Base-by-base conservation (phyloP, 2,888 invertebrate species). In the Flexamia atlantica region DNA sequence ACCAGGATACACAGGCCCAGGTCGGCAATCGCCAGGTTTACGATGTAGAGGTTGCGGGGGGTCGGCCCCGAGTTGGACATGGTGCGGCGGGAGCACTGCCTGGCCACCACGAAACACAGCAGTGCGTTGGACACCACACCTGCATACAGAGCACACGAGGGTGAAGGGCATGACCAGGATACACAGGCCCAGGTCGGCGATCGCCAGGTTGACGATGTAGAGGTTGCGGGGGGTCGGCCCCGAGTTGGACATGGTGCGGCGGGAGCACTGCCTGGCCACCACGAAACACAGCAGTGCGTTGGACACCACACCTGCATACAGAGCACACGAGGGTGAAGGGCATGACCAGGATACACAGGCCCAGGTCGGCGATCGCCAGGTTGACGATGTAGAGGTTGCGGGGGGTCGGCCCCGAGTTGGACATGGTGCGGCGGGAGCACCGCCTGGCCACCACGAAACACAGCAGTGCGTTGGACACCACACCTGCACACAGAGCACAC, bases 161-260 rank as follows among this genome's bases (percentile, higher is more conserved):
- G 93, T 93, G 86, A 93, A 92, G 3, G 93, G 93, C 89, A 93
- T 93, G 76, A 93, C 93, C 84, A 93, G 91, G 32, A 92, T 88
- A 88, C 93, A 93, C 57, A 93, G 90, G 0, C 91, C 91, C 85
- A 92, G 89, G 88, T 93, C 93, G 0, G 93, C 92, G 32, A 93
- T 90, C 32, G 92, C 92, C 84, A 93, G 89, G 88, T 93, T 93
- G 79, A 92, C 91, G 86, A 93, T 92, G 88, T 93, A 92, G 30
- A 93, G 91, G 88, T 93, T 92, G 7, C 89, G 84, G 7, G 89
- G 88, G 3, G 89, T 88, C 32, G 79, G 79, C 0, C 79, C 79
- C 14, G 79, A 79, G 36, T 79, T 50, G 32, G 79, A 79, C 25
- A 79, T 50, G 32, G 84, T 88, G 88, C 88, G 89, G 88, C 82